A percentile compares a stretch with the other conserved stretches of the same genome.
Conservation (phyloP, 2,113 vertebrate species). For the Myiozetetes cayanensis region DNA sequence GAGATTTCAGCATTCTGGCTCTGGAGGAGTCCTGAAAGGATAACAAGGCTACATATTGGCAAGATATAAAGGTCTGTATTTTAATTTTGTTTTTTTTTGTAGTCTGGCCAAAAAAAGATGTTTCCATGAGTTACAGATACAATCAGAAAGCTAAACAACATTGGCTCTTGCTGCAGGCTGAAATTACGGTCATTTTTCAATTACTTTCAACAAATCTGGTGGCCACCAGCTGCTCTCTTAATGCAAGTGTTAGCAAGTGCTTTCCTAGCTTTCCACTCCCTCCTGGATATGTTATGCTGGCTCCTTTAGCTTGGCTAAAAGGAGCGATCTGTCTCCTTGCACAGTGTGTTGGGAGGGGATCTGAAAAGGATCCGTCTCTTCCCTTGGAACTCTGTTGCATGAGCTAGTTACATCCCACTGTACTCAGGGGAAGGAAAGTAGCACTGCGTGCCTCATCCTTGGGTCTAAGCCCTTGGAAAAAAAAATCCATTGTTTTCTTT, state of each 20-base stretch:
- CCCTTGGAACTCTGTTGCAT: not conserved
- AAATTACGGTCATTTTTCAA: constrained; percentile 30
- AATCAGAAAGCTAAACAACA: not conserved
- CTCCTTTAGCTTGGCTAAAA: not conserved
- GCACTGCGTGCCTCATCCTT: not conserved
- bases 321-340: not conserved
- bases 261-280: not conserved
- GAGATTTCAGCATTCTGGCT: not conserved
- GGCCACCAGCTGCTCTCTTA: not conserved
- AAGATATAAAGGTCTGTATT: not conserved
- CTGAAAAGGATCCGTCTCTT: not conserved
- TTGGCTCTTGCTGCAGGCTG: not conserved
- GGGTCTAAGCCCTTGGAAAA: not conserved
- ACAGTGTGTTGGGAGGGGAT: not conserved
- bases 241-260: not conserved
- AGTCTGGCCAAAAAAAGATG: not conserved
- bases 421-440: not conserved
- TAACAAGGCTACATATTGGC: not conserved
- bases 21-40: not conserved
- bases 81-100: not conserved
- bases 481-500: not conserved
- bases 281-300: not conserved
- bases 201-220: constrained; percentile 18
- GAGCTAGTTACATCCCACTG: not conserved
- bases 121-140: not conserved